Base-by-base conservation (phyloP, 2,888 invertebrate species). In the Diaprepes abbreviatus region DNA sequence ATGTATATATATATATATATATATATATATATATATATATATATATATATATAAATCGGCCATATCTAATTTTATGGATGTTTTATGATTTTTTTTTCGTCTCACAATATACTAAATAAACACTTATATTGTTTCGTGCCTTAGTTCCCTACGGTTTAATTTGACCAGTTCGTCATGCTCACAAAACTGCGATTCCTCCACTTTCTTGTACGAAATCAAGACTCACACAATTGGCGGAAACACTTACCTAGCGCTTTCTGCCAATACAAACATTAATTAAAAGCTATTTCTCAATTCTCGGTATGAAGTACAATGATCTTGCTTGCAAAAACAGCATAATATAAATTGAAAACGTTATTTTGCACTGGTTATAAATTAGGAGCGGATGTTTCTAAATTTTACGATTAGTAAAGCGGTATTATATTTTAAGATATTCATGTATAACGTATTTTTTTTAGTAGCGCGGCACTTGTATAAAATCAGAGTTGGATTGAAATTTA, bases 171-270 rank as follows among this genome's bases (percentile, higher is more conserved):
- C 75, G 77, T 77, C 76, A 77, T 77, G 77, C 77, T 76, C 77
- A 76, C 40, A 72, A 73, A 76, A 74, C 75, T 73, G 75, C 74
- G 73, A 73, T 75, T 77, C 76, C 76, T 77, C 72, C 71, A 75
- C 71, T 76, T 77, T 73, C 72, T 74, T 76, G 76, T 76, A 78
- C 74, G 66, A 71, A 75, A 79, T 65, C 67, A 76, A 76, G 77
- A 76, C 76, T 76, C 69, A 73, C 68, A 79, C 79, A 80, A 80
- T 80, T 74, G 75, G 72, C 78, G 79, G 79, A 79, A 78, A 76
- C 74, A 72, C 73, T 77, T 77, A 78, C 75, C 65, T 73, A 73
- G 74, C 75, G 73, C 74, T 76, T 75, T 74, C 64, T 71, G 72
- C 74, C 75, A 76, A 76, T 75, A 74, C 72, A 74, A 76, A 77